Base-by-base conservation (phyloP, 2,888 invertebrate species). In the Drosophila neonasuta region DNA sequence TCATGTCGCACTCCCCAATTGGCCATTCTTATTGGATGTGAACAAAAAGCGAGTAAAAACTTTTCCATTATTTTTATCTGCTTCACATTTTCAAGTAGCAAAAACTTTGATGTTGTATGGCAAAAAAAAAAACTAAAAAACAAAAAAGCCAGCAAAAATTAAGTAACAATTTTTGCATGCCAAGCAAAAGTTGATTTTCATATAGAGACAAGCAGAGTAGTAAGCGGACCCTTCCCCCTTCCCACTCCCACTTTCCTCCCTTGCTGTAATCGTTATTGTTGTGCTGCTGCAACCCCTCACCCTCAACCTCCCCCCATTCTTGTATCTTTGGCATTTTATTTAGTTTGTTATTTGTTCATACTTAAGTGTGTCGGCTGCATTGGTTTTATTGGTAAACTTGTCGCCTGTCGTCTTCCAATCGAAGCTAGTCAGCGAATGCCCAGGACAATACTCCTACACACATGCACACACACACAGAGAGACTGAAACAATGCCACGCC, bases 51-150 rank as follows among this genome's bases (percentile, higher is more conserved):
- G 59, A 77, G 64, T 49, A 50, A 55, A 81, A 82, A 82, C 83
- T 83, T 83, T 83, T 83, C 80, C 87, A 85, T 87, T 87, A 85
- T 87, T 87, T 85, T 87, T 82, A 82, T 82, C 86, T 82, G 57
- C 87, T 82, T 85, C 87, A 87, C 80, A 82, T 82, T 82, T 85
- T 87, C 77, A 77, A 87, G 86, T 71, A 69, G 70, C 74, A 74
- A 79, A 84, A 82, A 82, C 80, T 82, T 82, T 79, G 83, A 76
- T 81, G 79, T 73, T 85, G 71, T 76, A 82, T 82, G 82, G 68
- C 70, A 70, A 86, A 71, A 74, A 58, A 50, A 61, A 59, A 61
- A 54, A 46, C 36, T 39, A 51, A 48, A 57, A 50, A 62, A 24
- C 24, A 2, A 24, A 66, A 74, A 74, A 65, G 46, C 64, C 59